Conservation (phyloP, 2,113 vertebrate species). For the Xerus inauris region DNA sequence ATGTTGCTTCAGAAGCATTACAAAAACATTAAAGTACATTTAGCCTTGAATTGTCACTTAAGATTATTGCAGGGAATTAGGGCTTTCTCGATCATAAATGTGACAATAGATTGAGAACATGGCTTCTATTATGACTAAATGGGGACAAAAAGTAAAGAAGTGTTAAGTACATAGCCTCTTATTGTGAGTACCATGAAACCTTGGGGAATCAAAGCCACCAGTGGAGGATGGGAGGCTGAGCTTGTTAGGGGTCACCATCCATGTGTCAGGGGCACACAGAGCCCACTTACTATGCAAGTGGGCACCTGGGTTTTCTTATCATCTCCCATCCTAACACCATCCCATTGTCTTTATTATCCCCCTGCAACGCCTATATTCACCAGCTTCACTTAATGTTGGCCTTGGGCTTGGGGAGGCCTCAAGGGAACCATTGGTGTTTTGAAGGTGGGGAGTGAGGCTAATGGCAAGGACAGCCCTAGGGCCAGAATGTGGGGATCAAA, state of each 20-base stretch:
- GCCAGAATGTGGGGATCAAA: rapidly evolving
- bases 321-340: rapidly evolving
- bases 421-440: rapidly evolving
- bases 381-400: neutral
- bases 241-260: neutral
- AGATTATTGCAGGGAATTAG: conserved; percentile 83
- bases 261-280: rapidly evolving
- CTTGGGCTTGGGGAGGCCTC: neutral
- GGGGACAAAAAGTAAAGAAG: conserved; percentile 66
- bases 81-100: conserved; percentile 82
- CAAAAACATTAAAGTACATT: conserved; percentile 82
- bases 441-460: neutral
- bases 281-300: neutral
- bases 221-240: neutral
- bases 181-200: neutral
- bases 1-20: conserved; percentile 86
- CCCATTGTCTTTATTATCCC: neutral
- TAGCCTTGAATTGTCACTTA: conserved; percentile 87
- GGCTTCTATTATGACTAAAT: conserved; percentile 80
- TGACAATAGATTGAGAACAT: conserved; percentile 78
- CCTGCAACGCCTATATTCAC: neutral
- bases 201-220: neutral
- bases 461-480: neutral
- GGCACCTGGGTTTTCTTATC: neutral
- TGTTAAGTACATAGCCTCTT: conserved; percentile 64